Conservation (phyloP, 1,140 invertebrate species). For the Drosophila leontia region DNA sequence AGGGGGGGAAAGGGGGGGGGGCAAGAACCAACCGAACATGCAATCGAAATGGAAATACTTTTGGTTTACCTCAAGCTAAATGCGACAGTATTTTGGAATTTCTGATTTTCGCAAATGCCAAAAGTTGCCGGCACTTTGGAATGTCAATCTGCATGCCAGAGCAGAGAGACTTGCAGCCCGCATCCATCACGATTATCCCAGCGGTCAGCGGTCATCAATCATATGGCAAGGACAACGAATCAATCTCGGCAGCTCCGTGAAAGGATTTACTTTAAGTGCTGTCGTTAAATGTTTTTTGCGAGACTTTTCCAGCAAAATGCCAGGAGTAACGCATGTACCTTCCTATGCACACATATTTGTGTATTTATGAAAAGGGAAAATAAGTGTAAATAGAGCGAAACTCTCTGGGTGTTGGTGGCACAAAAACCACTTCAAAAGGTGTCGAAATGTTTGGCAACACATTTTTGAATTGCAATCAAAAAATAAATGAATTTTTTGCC, state of each 20-base stretch:
- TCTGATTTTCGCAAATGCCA: conserved; percentile 15
- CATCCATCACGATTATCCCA: conserved; percentile 29
- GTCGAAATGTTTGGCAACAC: neutral
- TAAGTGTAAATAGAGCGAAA: neutral
- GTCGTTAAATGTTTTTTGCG: conserved; percentile 8
- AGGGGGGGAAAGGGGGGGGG: neutral
- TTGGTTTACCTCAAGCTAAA: conserved; percentile 46
- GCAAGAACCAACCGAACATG: conserved; percentile 11
- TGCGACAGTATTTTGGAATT: conserved; percentile 37
- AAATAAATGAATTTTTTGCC: neutral
- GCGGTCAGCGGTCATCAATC: conserved; percentile 35
- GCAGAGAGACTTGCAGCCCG: neutral
- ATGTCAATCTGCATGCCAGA: conserved; percentile 33
- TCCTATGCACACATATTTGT: neutral
- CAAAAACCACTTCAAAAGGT: neutral
- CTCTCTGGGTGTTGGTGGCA: neutral
- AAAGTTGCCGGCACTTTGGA: neutral
- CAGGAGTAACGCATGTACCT: neutral
- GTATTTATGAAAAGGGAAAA: neutral
- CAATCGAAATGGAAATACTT: conserved; percentile 43
- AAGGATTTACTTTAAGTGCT: conserved; percentile 17
- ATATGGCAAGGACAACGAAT: conserved; percentile 13
- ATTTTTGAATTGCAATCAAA: neutral
- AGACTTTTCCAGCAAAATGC: neutral
- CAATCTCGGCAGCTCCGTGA: conserved; percentile 13